These are phyloP conservation scores for Contarinia nasturtii DNA, from an alignment of 1,140 invertebrate species.

Conservation along the genomic window DNA sequence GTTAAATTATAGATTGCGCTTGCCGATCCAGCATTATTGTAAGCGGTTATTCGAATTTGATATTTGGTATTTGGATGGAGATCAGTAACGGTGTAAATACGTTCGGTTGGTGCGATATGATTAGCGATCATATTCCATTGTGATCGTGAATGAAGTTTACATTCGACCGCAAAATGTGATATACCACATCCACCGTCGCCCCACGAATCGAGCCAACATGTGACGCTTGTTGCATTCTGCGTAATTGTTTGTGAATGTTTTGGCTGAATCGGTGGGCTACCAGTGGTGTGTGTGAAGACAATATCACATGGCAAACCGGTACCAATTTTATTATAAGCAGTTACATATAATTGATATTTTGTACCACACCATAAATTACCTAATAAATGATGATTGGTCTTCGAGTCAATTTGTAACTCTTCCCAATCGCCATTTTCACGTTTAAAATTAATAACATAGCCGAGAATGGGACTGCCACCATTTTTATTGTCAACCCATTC, in stretches of 20 bases:
- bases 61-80: slow-evolving; percentile 72
- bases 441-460: slow-evolving; percentile 75
- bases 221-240: slow-evolving; percentile 75
- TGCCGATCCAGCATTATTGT: slow-evolving; percentile 82
- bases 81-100: slow-evolving; percentile 60
- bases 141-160: slow-evolving; percentile 16
- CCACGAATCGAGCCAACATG: slow-evolving; percentile 73
- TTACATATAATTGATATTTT: slow-evolving; percentile 70
- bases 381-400: slow-evolving; percentile 53
- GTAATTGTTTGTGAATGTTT: slow-evolving; percentile 68
- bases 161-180: slow-evolving; percentile 70
- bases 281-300: slow-evolving; percentile 64
- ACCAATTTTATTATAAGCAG: slow-evolving; percentile 73
- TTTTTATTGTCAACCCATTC: slow-evolving; percentile 49
- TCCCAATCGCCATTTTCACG: slow-evolving; percentile 77
- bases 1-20: slow-evolving; percentile 74
- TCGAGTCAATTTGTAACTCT: slow-evolving; percentile 60
- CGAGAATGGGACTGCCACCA: slow-evolving; percentile 49
- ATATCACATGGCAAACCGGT: slow-evolving; percentile 74
- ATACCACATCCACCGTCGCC: slow-evolving; percentile 78
- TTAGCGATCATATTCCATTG: slow-evolving; percentile 56
- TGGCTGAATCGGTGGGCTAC: slow-evolving; percentile 58
- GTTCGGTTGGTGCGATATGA: slow-evolving; percentile 51
- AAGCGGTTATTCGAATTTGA: slow-evolving; percentile 58
- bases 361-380: slow-evolving; percentile 74